These are phyloP conservation scores for Drosophila parvula DNA, from an alignment of 1,140 invertebrate genomes.

Conservation along the genomic window DNA sequence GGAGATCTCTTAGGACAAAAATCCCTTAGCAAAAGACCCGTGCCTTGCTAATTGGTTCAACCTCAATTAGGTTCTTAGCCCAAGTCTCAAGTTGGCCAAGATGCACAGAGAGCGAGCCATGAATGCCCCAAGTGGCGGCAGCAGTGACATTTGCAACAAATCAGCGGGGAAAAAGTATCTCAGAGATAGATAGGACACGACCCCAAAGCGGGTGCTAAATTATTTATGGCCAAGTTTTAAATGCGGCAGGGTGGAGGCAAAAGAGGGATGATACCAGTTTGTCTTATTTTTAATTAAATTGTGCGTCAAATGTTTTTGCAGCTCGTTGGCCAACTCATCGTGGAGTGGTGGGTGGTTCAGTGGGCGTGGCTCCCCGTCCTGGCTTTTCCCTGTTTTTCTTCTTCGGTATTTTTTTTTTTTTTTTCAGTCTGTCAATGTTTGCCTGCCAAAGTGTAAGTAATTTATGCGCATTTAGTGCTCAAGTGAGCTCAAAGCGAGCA, in stretches of 20 bases:
- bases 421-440: conserved; percentile 69
- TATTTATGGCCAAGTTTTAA: conserved; percentile 65
- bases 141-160: conserved; percentile 9
- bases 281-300: conserved; percentile 79
- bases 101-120: background rate
- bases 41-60: conserved; percentile 29
- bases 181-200: conserved; percentile 14
- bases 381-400: background rate
- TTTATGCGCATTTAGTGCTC: conserved; percentile 81
- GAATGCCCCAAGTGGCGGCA: conserved; percentile 18
- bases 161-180: conserved; percentile 26
- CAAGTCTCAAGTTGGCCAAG: conserved; percentile 30
- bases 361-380: conserved; percentile 35
- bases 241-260: conserved; percentile 12
- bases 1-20: background rate
- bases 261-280: conserved; percentile 19
- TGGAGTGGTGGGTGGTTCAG: conserved; percentile 4
- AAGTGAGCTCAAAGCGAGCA: conserved; percentile 72
- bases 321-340: conserved; percentile 58
- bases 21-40: background rate
- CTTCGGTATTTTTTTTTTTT: conserved; percentile 15
- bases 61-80: conserved; percentile 33
- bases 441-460: conserved; percentile 80
- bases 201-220: conserved; percentile 40
- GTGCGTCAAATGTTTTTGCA: conserved; percentile 77